phyloP scores from a whole-genome alignment of 2,113 vertebrate genomes.

The Mohoua ochrocephala region DNA sequence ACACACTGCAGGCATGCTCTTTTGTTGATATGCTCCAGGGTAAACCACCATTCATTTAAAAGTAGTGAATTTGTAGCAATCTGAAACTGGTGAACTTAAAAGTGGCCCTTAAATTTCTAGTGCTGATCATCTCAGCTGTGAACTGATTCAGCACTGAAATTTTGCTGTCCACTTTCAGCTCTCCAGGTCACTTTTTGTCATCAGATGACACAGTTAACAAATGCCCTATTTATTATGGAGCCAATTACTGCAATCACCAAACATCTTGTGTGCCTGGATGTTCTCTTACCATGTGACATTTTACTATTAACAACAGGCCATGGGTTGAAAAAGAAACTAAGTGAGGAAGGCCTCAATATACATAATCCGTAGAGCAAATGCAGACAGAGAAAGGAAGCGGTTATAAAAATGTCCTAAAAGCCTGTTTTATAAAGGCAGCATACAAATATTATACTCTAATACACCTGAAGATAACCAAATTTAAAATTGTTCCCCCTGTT shows the following conservation, averaged over 20 bases:
- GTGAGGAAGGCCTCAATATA: neutral
- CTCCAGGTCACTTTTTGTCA: neutral
- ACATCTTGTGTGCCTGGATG: neutral
- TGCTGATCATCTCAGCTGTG: neutral
- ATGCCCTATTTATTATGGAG: neutral
- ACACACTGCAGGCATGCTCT: fast-evolving
- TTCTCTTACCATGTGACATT: neutral
- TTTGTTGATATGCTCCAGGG: fast-evolving
- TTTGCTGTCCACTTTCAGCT: neutral
- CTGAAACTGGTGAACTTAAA: neutral
- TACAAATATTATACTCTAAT: neutral
- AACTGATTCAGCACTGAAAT: neutral
- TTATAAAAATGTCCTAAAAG: conserved; percentile 25
- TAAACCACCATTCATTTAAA: neutral
- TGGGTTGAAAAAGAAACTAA: conserved; percentile 2
- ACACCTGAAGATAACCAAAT: conserved; percentile 29
- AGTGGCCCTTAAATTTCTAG: neutral
- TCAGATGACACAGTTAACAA: neutral
- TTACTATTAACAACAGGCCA: neutral
- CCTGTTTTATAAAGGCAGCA: neutral
- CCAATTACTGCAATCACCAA: neutral
- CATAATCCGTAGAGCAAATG: neutral
- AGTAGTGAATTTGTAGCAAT: neutral
- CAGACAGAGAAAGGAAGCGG: neutral
- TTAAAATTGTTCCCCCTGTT: neutral